Evolutionary conservation across 2,888 invertebrate genomes (phyloP).

Genomic region (Ichneumoninae sp.): DNA sequence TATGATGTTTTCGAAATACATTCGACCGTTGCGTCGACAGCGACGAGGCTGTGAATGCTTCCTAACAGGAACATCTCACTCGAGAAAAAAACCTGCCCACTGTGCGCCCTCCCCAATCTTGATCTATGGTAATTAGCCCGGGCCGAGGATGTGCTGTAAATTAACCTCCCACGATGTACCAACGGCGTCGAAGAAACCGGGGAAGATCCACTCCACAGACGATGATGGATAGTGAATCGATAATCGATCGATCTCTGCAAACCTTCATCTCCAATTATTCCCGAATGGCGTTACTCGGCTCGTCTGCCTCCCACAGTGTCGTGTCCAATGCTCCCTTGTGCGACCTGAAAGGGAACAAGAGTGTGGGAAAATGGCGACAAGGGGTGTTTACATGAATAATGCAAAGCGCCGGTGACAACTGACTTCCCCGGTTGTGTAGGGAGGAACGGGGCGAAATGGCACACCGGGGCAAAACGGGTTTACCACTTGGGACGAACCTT

Average conservation of each 20-base stretch:
- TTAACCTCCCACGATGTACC: neutral
- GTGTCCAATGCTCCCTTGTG: neutral
- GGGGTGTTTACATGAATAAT: conserved; percentile 59
- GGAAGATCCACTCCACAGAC: neutral
- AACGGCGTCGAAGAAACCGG: neutral
- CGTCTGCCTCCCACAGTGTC: neutral
- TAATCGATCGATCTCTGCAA: conserved; percentile 7
- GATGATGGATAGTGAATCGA: conserved; percentile 32
- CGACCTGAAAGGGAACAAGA: conserved; percentile 30
- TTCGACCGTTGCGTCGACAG: neutral
- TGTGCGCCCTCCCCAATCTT: neutral
- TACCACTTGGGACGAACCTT: neutral
- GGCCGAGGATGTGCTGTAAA: neutral
- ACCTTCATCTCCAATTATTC: conserved; percentile 15
- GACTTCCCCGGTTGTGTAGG: conserved; percentile 16
- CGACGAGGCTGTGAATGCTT: neutral
- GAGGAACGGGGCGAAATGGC: neutral
- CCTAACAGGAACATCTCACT: neutral
- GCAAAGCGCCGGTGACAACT: conserved; percentile 54
- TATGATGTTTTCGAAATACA: neutral
- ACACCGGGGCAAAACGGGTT: neutral
- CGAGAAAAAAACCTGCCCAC: neutral
- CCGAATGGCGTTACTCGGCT: conserved; percentile 1
- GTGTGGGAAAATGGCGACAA: conserved; percentile 35
- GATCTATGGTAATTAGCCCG: neutral